Conservation (phyloP, 2,888 invertebrate species). For the Noctuana brunneofusca region DNA sequence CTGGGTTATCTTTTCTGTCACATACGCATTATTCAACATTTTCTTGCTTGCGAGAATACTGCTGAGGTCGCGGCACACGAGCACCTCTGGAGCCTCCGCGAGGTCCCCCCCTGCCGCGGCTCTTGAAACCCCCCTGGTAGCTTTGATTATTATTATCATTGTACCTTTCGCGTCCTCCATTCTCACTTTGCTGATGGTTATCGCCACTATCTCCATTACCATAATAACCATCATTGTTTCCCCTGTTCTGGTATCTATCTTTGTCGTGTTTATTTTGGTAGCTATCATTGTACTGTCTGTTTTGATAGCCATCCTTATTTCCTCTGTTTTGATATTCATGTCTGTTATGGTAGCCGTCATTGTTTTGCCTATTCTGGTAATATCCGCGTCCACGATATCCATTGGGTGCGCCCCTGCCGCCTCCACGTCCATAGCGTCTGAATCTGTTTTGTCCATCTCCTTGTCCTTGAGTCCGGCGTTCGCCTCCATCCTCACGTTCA, state of each 20-base stretch:
- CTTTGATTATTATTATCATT: slow-evolving; percentile 72
- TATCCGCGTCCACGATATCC: slow-evolving; percentile 70
- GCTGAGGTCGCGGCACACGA: slow-evolving; percentile 52
- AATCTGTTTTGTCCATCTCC: slow-evolving; percentile 70
- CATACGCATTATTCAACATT: slow-evolving; percentile 58
- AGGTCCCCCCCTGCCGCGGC: slow-evolving; percentile 75
- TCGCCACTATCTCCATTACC: slow-evolving; percentile 71
- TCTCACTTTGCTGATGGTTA: slow-evolving; percentile 73
- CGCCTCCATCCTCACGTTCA: slow-evolving; percentile 61
- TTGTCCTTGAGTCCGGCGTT: slow-evolving; percentile 67
- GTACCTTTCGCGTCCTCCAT: slow-evolving; percentile 78
- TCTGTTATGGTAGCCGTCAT: slow-evolving; percentile 62
- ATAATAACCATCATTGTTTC: slow-evolving; percentile 63
- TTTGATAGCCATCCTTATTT: slow-evolving; percentile 66
- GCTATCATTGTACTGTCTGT: slow-evolving; percentile 60
- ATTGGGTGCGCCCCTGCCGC: slow-evolving; percentile 68
- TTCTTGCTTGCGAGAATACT: slow-evolving; percentile 69
- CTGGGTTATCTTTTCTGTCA: slow-evolving; percentile 38
- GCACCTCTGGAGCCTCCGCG: slow-evolving; percentile 57
- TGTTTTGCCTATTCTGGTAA: slow-evolving; percentile 59
- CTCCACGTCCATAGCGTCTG: slow-evolving; percentile 65
- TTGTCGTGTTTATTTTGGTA: slow-evolving; percentile 66
- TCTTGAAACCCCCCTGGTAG: slow-evolving; percentile 82
- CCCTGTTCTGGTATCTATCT: slow-evolving; percentile 58
- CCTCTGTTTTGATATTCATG: slow-evolving; percentile 63